These are phyloP conservation scores for Eurois occulta DNA, from an alignment of 2,888 invertebrate genomes.

Conservation along the genomic window DNA sequence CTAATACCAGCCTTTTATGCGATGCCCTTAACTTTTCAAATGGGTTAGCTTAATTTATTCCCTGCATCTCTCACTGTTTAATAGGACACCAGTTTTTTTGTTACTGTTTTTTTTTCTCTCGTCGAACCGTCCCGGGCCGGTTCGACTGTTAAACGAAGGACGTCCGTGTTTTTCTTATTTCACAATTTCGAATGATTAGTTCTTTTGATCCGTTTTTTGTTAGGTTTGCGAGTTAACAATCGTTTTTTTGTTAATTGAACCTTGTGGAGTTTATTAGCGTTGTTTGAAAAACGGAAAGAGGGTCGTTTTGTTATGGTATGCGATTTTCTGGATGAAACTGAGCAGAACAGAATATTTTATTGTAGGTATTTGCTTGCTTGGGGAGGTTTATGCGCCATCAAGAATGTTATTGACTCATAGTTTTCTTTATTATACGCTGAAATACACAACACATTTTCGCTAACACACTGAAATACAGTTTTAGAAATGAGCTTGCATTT, in stretches of 20 bases:
- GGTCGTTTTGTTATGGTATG: slow-evolving; percentile 18
- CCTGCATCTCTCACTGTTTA: slow-evolving; percentile 82
- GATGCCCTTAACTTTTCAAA: slow-evolving; percentile 73
- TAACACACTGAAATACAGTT: not conserved
- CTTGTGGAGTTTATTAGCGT: slow-evolving; percentile 58
- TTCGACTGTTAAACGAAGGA: slow-evolving; percentile 64
- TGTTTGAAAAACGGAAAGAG: slow-evolving; percentile 44
- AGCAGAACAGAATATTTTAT: slow-evolving; percentile 13
- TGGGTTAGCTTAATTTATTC: slow-evolving; percentile 81
- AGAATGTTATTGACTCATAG: not conserved
- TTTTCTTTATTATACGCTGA: not conserved
- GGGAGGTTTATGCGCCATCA: not conserved
- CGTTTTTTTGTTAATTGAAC: slow-evolving; percentile 62
- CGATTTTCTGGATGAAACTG: slow-evolving; percentile 47
- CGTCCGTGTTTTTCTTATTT: slow-evolving; percentile 63
- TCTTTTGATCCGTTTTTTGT: slow-evolving; percentile 61
- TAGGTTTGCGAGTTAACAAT: slow-evolving; percentile 56
- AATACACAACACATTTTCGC: not conserved
- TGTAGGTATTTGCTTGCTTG: slow-evolving; percentile 7
- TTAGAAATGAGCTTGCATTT: slow-evolving; percentile 22
- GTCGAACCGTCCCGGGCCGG: slow-evolving; percentile 55
- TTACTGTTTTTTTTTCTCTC: slow-evolving; percentile 66
- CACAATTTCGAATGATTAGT: slow-evolving; percentile 62
- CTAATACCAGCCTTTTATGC: slow-evolving; percentile 70
- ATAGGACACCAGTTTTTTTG: slow-evolving; percentile 80